Conservation (phyloP, 2,113 vertebrate species). For the Apaloderma vittatum region DNA sequence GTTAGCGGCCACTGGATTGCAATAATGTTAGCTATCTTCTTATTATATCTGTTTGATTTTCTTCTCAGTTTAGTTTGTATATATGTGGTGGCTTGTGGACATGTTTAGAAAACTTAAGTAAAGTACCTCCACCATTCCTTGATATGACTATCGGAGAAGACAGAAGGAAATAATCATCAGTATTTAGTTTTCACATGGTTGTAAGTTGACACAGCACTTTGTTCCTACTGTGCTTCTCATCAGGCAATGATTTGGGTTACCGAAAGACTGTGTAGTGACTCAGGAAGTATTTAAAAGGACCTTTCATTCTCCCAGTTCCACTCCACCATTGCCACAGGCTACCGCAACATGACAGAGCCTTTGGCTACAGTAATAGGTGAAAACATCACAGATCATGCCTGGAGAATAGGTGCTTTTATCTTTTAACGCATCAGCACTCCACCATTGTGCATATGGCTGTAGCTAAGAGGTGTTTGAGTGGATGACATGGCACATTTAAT, state of each 20-base stretch:
- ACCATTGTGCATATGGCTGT: rapidly evolving
- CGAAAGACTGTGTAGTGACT: background rate
- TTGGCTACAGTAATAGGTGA: background rate
- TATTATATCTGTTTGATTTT: background rate
- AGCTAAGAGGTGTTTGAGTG: background rate
- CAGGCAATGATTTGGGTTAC: background rate
- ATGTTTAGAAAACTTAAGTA: background rate
- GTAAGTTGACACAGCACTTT: background rate
- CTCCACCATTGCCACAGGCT: background rate
- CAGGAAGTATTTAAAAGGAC: background rate
- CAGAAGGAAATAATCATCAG: background rate
- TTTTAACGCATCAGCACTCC: rapidly evolving
- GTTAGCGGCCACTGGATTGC: background rate
- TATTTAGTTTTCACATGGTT: background rate
- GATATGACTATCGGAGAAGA: background rate
- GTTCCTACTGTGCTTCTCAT: background rate
- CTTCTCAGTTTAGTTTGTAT: background rate
- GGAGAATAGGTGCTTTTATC: background rate
- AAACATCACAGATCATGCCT: background rate
- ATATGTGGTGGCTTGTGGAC: background rate
- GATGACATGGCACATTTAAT: too few relatives aligned
- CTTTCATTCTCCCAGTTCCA: background rate
- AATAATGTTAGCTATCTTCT: background rate
- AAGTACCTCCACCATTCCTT: background rate
- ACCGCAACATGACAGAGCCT: background rate